Evolutionary conservation across 1,140 invertebrate genomes (phyloP).

Genomic region (Diorhabda carinulata): DNA sequence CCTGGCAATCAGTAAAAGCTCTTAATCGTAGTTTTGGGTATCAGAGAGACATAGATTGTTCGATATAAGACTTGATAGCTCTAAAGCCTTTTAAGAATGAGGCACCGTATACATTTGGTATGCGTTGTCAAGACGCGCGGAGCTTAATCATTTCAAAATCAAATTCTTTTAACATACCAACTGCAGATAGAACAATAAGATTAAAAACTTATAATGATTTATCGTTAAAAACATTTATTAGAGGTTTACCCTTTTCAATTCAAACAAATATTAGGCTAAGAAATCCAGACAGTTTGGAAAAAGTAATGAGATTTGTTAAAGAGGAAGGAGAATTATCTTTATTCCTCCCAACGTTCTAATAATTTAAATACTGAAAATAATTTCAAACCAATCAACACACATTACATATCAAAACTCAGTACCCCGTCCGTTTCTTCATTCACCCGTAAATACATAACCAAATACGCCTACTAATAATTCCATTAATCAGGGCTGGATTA

Average conservation of each 20-base stretch:
- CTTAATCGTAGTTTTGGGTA: conserved; percentile 17
- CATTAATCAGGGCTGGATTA: no score
- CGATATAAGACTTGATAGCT: conserved; percentile 12
- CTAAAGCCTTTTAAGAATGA: conserved; percentile 4
- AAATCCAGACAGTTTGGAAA: conserved; percentile 5
- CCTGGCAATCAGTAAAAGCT: not conserved
- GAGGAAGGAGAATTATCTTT: conserved; percentile 4
- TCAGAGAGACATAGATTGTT: conserved; percentile 20
- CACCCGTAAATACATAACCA: no score
- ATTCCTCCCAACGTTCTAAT: not conserved
- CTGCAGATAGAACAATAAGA: not conserved
- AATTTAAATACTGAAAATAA: no score
- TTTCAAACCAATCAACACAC: no score
- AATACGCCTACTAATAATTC: no score
- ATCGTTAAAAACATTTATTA: conserved; percentile 6
- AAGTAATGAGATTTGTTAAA: not conserved
- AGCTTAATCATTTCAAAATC: conserved; percentile 10
- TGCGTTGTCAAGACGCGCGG: conserved; percentile 13
- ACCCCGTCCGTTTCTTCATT: no score
- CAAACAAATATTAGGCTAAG: conserved; percentile 6
- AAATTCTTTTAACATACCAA: conserved; percentile 5
- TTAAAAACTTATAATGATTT: not conserved
- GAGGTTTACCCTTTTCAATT: not conserved
- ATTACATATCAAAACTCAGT: no score
- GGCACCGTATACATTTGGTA: conserved; percentile 12